Base-by-base conservation (phyloP, 1,140 invertebrate genomes). In the Eciton burchellii region DNA sequence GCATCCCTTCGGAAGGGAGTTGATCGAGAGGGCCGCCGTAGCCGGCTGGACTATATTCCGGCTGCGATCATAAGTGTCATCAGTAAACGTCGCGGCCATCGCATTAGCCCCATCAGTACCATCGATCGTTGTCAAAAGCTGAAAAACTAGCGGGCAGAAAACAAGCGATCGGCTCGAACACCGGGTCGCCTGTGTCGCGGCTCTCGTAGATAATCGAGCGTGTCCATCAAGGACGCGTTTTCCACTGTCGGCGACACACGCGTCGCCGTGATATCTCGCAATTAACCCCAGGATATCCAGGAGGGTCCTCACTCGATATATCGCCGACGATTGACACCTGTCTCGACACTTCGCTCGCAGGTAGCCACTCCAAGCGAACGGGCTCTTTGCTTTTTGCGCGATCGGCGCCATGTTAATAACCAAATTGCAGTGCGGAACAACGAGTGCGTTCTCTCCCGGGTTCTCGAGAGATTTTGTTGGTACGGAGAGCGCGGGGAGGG, bases 201-300 rank as follows among this genome's bases (percentile, higher is more conserved):
- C 45, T 41, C 81, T 83, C 84, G 79, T 2, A 86, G 85, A 86
- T 76, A 86, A 86, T 86, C 74, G 84, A 86, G 79, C 52, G 63
- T 66, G 56, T 56, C 54, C 74, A 79, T 79, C 74, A 77, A 35
- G 73, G 54, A 35, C 49, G 49, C 35, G 62, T 77, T 77, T 77
- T 77, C 74, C 63, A 77, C 63, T 77, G 74, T 77, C 49, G 74
- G n/a, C 74, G 74, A 56, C 74, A 77, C 49, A 24, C 62, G 49
- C 60, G 47, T 43, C 62, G 74, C 52, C 24, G 56, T 74, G 85
- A 71, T 77, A 77, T 71, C 62, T 73, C 84, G 35, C 84, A 83
- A 86, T 86, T 86, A 86, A 82, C 81, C 8, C 49, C 35, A 16
- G 70, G 19, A 24, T 29, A 29, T 85, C 47, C 63, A 52, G 54